Percentiles rank a stretch among this genome's conserved stretches.
Evolutionary conservation across 2,888 invertebrate genomes (phyloP).

Genomic region (Apotomis turbidana): DNA sequence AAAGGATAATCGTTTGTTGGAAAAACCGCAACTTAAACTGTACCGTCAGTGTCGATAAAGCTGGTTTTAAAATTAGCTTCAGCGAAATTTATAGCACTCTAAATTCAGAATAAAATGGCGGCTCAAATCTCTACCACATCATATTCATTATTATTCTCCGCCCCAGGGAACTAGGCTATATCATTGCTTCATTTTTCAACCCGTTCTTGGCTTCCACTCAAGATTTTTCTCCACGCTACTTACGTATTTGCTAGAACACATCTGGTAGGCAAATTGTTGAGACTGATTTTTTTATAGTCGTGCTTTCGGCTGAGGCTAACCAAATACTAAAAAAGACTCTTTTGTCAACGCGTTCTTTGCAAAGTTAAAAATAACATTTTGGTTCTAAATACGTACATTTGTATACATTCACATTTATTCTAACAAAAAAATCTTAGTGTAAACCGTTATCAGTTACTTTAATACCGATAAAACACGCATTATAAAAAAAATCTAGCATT

Average conservation of each 20-base stretch:
- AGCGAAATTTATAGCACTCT: constrained; percentile 14
- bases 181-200: constrained; percentile 16
- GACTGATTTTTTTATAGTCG: background rate
- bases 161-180: constrained; percentile 16
- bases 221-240: background rate
- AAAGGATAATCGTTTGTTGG: background rate
- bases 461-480: background rate
- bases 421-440: background rate
- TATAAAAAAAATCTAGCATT: background rate
- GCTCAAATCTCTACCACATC: constrained; percentile 10
- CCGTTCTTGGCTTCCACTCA: background rate
- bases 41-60: background rate
- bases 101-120: constrained; percentile 9
- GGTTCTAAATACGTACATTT: background rate
- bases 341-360: no score
- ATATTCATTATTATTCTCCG: constrained; percentile 29
- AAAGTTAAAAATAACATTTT: background rate
- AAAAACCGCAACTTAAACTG: background rate
- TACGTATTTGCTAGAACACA: constrained; percentile 1
- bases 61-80: constrained; percentile 2
- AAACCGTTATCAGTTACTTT: background rate
- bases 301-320: no score
- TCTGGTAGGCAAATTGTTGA: background rate
- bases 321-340: no score
- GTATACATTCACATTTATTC: background rate